These are phyloP conservation scores for Cantharis nigra DNA, from an alignment of 2,888 invertebrate species.

Conservation along the genomic window DNA sequence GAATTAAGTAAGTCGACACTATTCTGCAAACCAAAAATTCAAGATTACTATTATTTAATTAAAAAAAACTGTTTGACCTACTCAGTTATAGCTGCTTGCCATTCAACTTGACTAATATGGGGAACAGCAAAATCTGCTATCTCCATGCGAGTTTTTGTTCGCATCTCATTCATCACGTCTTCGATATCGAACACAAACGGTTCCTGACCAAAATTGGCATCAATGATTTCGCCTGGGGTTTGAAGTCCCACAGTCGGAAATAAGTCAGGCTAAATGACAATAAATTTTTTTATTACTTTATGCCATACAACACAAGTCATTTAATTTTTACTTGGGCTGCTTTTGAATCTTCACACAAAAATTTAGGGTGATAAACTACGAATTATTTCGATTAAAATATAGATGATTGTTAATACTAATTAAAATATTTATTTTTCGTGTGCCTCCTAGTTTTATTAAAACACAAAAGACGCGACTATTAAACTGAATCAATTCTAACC, in stretches of 20 bases:
- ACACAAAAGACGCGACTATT: not conserved
- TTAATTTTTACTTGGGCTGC: not conserved
- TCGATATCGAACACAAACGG: conserved; percentile 98
- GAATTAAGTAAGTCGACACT: conserved; percentile 96
- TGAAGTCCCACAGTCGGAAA: conserved; percentile 99
- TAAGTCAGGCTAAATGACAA: conserved; percentile 77
- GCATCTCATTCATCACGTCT: conserved; percentile 93
- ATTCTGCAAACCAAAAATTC: conserved; percentile 69
- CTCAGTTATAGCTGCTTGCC: conserved; percentile 92
- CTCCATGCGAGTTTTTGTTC: conserved; percentile 78
- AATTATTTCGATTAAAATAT: not conserved
- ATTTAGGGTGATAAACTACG: not conserved
- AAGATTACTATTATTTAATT: conserved; percentile 5
- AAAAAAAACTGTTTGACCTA: conserved; percentile 51
- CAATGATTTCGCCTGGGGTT: conserved; percentile 97
- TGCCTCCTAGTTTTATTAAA: not conserved
- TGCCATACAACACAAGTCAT: conserved; percentile 17
- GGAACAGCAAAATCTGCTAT: conserved; percentile 88
- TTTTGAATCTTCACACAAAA: not conserved
- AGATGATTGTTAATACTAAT: not conserved
- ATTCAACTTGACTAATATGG: conserved; percentile 81
- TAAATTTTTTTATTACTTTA: not conserved
- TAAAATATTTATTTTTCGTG: not conserved
- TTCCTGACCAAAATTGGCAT: conserved; percentile 97
- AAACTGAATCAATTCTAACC: not conserved